A percentile compares a stretch with the other conserved stretches of the same genome.
These are phyloP conservation scores for Tetheella fluctuosa DNA, from an alignment of 2,888 invertebrate genomes.

Conservation along the genomic window DNA sequence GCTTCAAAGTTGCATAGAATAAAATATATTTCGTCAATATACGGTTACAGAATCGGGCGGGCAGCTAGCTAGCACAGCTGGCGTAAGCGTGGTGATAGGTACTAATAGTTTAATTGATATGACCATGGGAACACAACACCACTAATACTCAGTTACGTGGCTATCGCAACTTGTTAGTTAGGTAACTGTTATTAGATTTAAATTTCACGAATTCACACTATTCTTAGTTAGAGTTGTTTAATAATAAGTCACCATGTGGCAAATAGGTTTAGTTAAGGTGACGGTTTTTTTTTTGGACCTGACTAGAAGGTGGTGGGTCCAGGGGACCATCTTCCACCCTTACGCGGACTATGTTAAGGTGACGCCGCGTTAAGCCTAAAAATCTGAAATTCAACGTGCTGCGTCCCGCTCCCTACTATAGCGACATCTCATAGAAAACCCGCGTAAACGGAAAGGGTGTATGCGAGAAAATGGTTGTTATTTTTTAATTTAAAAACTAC, in stretches of 20 bases:
- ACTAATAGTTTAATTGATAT: conserved; percentile 62
- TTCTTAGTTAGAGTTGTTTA: neutral
- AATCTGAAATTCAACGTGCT: too few relatives aligned
- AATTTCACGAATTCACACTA: conserved; percentile 5
- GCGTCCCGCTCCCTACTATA: too few relatives aligned
- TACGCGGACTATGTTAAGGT: too few relatives aligned
- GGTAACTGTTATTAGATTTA: conserved; percentile 9
- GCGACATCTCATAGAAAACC: too few relatives aligned
- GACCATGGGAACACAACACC: conserved; percentile 49
- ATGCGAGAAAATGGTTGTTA: too few relatives aligned
- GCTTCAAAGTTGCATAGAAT: neutral
- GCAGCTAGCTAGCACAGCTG: conserved; percentile 21
- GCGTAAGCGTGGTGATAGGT: conserved; percentile 34
- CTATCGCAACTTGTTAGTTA: conserved; percentile 10
- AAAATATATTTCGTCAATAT: conserved; percentile 8
- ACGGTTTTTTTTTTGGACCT: too few relatives aligned
- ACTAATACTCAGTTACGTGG: conserved; percentile 14
- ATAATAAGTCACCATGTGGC: neutral
- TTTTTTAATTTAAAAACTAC: too few relatives aligned
- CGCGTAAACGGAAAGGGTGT: too few relatives aligned
- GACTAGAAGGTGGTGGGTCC: too few relatives aligned
- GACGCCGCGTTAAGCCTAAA: too few relatives aligned
- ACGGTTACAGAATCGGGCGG: conserved; percentile 11
- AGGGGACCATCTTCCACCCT: too few relatives aligned
- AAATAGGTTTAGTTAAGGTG: too few relatives aligned